Conservation (phyloP, 2,797 vertebrate genomes). For the Clarias laeviceps region DNA sequence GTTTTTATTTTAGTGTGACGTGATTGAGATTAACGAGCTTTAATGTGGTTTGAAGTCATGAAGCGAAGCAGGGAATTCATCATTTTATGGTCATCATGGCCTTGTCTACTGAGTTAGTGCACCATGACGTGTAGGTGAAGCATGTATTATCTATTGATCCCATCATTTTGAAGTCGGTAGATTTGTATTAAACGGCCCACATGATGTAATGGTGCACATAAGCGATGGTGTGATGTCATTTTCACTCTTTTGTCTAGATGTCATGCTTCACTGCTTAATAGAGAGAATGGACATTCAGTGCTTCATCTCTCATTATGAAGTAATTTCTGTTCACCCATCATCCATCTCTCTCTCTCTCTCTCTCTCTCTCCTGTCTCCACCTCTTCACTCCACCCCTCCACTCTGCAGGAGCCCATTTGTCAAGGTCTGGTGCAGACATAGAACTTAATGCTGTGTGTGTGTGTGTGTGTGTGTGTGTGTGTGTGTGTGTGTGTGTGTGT, state of each 20-base stretch:
- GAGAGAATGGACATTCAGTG: conserved; percentile 31
- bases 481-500: conserved; percentile 37
- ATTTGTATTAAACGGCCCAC: conserved; percentile 20
- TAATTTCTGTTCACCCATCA: conserved; percentile 46
- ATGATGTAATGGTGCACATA: conserved; percentile 34
- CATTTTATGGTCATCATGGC: conserved; percentile 2
- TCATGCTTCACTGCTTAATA: conserved; percentile 29
- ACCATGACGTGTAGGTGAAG: conserved; percentile 4
- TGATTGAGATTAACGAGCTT: conserved; percentile 29
- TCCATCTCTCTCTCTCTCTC: conserved; percentile 18
- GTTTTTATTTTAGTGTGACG: conserved; percentile 1
- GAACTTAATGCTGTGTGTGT: conserved; percentile 49
- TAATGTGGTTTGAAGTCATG: conserved; percentile 29
- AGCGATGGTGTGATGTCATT: conserved; percentile 36
- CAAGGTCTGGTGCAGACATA: conserved; percentile 51
- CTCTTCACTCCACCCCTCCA: conserved; percentile 25
- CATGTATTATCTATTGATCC: conserved; percentile 34
- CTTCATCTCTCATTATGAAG: conserved; percentile 45
- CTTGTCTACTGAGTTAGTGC: neutral
- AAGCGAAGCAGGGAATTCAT: conserved; percentile 23
- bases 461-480: conserved; percentile 35
- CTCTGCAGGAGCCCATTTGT: conserved; percentile 57
- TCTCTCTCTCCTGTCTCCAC: conserved; percentile 7
- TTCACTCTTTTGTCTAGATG: conserved; percentile 32
- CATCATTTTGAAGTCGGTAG: conserved; percentile 30